phyloP scores from a whole-genome alignment of 2,797 vertebrate species.

The Luscinia megarhynchos region DNA sequence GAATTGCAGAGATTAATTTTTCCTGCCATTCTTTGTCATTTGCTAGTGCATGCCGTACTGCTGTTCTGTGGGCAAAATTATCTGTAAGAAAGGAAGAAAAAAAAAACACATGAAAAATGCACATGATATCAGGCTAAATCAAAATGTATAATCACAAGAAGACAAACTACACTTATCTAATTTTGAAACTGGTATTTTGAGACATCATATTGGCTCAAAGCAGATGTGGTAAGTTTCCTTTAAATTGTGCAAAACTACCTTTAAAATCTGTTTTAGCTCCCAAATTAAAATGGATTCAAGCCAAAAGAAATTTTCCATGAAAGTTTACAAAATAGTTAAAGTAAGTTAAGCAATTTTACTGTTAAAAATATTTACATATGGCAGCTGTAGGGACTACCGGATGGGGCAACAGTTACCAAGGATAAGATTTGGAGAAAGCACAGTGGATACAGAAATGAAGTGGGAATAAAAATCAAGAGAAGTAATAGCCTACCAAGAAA shows the following conservation, averaged over 20 bases:
- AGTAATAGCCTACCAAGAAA: neutral
- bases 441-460: neutral
- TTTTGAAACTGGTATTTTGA: neutral
- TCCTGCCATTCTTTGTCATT: constrained; percentile 87
- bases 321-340: neutral
- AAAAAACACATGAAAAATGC: neutral
- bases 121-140: neutral
- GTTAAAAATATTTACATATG: neutral
- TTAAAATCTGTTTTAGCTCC: neutral
- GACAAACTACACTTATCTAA: neutral
- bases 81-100: constrained; percentile 74
- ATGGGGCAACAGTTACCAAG: neutral
- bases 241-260: neutral
- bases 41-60: constrained; percentile 83
- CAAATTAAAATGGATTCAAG: neutral
- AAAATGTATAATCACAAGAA: neutral
- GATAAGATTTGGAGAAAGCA: neutral
- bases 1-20: constrained; percentile 81
- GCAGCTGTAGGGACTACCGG: neutral
- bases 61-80: constrained; percentile 85
- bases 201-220: neutral
- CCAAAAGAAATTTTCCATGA: neutral
- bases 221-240: neutral
- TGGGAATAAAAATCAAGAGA: neutral
- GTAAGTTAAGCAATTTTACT: neutral